Evolutionary conservation across 2,113 vertebrate genomes (phyloP), one percentile per base, ranked within the genome.

Genomic region (Myiagra hebetior): DNA sequence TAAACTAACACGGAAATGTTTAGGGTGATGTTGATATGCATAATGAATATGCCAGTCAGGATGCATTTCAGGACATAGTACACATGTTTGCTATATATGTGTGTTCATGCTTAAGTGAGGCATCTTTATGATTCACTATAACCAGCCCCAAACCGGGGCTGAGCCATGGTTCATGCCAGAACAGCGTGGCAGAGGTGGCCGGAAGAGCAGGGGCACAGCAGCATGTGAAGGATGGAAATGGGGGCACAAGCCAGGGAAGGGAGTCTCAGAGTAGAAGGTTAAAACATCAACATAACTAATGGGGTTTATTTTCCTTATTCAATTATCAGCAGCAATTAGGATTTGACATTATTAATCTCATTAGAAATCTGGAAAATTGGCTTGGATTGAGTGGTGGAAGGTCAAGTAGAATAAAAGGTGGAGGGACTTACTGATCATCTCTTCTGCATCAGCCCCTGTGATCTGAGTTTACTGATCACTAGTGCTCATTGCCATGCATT

Each of bases 161-260:
- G 70, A 22, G 14, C 47, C 23, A 3, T 3, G 39, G 35, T 4
- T 44, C 7, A 2, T 42, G 56, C 26, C 46, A 70, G n/a, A 65
- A 26, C 46, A 41, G 4, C 0, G 0, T 13, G 39, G 26, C 28
- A 67, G 62, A 41, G 19, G 30, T 39, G n/a, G 11, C 26, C 67
- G 75, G 9, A 27, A 70, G 11, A 68, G 33, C 30, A 46, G 21
- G 24, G 22, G 5, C 12, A n/a, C 46, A 33, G 13, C 42, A 67
- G 15, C 2, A 2, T 5, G 11, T n/a, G 62, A 21, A 78, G 33
- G 35, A 42, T 15, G 27, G 35, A 84, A 94, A 62, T 4, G 11
- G 31, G 10, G 6, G 9, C 63, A 41, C 39, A 69, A 89, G 9
- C 12, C 69, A 75, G 20, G 26, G 14, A 59, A 59, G 21, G 5